Base-by-base conservation (phyloP, 2,113 vertebrate genomes). In the Anseranas semipalmata region DNA sequence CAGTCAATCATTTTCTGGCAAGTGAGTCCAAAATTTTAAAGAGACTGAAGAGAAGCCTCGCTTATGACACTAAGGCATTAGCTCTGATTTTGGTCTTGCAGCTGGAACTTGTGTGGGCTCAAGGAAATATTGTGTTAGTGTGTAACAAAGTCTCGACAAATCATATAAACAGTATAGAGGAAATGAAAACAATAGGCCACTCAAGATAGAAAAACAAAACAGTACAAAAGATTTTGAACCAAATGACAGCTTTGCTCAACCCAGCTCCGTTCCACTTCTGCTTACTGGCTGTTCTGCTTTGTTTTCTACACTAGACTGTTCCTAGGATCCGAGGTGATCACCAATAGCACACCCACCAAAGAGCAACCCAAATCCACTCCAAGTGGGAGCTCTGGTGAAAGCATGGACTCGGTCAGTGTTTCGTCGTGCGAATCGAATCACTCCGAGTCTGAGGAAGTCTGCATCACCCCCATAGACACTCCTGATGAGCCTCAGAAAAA, bases 331-430 rank as follows among this genome's bases (percentile, higher is more conserved):
- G 99, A 99, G 77, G 52, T 97, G 6, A 96, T 96, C 16, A 20
- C 97, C 30, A 97, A 97, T 6, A 98, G 96, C 91, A 98, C 98
- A 21, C 98, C 99, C 15, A 96, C 98, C 97, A 99, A 98, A 93
- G 99, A 99, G 73, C 98, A 96, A 33, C 98, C 98, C 21, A 96
- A 98, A 76, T 98, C 98, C 72, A 97, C 98, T 3, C 98, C 98
- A 82, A 98, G 98, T 46, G 99, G 99, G 93, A 99, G 99, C 98
- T 99, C 99, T 0, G 98, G 98, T 21, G 99, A 99, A 27, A 99
- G 99, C 98, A 99, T 99, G 86, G 99, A 99, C 96, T 99, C 99
- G 0, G 99, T 99, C 97, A 99, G 99, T 1, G 98, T 99, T 94
- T 99, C 99, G 0, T 99, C 99, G 12, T 99, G 98, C 9, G 99